Evolutionary conservation across 2,888 invertebrate genomes (phyloP), one percentile per base, ranked within the genome.

Genomic region (Parasteatoda lunata): DNA sequence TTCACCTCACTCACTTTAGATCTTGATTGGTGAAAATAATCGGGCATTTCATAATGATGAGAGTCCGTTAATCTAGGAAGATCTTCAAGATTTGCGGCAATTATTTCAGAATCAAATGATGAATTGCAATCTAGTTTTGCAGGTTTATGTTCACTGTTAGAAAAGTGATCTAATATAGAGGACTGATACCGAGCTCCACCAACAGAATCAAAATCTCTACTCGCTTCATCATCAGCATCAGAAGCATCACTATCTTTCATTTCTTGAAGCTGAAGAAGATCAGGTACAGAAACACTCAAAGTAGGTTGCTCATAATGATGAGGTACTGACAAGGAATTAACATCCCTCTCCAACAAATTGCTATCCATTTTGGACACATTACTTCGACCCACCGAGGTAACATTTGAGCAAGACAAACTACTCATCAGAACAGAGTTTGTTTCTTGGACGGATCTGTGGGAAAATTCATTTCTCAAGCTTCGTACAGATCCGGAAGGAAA

Each of bases 191-290:
- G 75, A 9, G 69, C 8, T 9, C 47, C 68, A n/a, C 64, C 66
- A 15, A 83, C 47, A 9, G 84, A 94, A 90, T 95, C 94, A 77
- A 95, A 92, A 89, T 97, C 95, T 92, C 96, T 96, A 3, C 95
- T 95, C 0, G 94, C 94, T 92, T 96, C 97, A 90, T 97, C 96
- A 90, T 95, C 96, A 3, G 95, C 95, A 92, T 97, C 96, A 0
- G 96, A 96, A 48, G 90, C 90, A 79, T 90, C 89, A 65, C 86
- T 88, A 47, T 88, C 82, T 69, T 89, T 89, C 49, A 85, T 76
- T 65, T 89, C 88, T 59, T 88, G 75, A 1, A 84, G 66, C 65
- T 82, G 80, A 11, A 89, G 75, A 9, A 89, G 75, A 76, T 89
- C 89, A 54, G 89, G 89, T 9, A 89, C 91, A 0, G 93, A 92